Evolutionary conservation across 1,140 invertebrate genomes (phyloP).

Genomic region (Hypsibius dujardini): DNA sequence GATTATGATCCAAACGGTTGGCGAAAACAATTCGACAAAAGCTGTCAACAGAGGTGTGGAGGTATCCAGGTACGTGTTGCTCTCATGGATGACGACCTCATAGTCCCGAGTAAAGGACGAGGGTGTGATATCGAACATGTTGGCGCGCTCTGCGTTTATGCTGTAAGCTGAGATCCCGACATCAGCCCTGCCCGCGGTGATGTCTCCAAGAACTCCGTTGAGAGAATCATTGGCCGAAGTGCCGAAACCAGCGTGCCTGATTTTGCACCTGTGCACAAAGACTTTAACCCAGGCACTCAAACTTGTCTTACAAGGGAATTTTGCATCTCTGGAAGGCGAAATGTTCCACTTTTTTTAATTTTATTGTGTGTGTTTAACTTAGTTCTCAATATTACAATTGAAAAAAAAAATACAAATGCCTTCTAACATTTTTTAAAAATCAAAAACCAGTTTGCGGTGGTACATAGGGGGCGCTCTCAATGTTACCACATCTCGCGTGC

Average conservation of each 20-base stretch:
- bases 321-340: neutral
- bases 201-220: neutral
- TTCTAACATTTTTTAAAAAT: too few relatives aligned
- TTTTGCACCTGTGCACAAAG: neutral
- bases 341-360: too few relatives aligned
- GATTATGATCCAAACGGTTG: neutral
- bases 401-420: too few relatives aligned
- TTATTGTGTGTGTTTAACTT: too few relatives aligned
- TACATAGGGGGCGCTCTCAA: too few relatives aligned
- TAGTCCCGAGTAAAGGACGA: neutral
- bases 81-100: neutral
- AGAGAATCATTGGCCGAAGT: neutral
- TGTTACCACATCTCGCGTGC: too few relatives aligned
- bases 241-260: neutral
- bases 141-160: neutral
- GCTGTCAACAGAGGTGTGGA: neutral
- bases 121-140: neutral
- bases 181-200: neutral
- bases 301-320: neutral
- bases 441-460: too few relatives aligned
- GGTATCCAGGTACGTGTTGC: neutral
- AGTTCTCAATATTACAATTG: too few relatives aligned
- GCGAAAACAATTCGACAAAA: neutral
- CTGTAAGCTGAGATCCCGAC: neutral
- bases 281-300: too few relatives aligned